Percentiles rank a stretch among this genome's conserved stretches.
phyloP scores from a whole-genome alignment of 2,888 invertebrate species.

The Acanthosepion esculentum region DNA sequence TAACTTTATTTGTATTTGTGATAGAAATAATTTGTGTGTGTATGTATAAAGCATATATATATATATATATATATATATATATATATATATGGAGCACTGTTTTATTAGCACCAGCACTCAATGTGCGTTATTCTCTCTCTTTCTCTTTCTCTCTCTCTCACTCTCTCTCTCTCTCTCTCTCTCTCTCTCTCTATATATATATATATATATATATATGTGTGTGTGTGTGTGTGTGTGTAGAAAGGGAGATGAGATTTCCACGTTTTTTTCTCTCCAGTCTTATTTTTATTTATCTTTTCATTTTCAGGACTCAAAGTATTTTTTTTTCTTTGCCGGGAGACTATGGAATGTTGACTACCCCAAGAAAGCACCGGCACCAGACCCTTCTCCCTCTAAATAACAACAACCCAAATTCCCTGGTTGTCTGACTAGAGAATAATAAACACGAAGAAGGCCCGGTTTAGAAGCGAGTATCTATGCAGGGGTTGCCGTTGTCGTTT shows the following conservation, averaged over 20 bases:
- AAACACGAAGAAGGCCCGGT: not conserved
- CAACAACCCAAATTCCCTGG: slow-evolving; percentile 13
- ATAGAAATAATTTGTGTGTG: no score
- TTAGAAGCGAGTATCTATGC: not conserved
- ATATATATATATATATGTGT: not conserved
- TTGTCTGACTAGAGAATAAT: not conserved
- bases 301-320: no score
- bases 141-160: no score
- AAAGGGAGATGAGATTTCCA: not conserved
- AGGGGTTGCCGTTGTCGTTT: not conserved
- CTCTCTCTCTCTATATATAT: no score
- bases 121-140: no score
- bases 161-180: no score
- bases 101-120: no score
- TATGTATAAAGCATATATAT: no score
- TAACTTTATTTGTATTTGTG: no score
- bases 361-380: not conserved
- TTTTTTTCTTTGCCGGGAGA: not conserved
- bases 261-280: not conserved
- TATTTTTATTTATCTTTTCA: not conserved
- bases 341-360: slow-evolving; percentile 33
- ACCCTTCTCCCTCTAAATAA: not conserved
- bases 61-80: no score
- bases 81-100: no score
- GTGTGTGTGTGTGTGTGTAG: not conserved